These are phyloP conservation scores for Brachystomella parvula DNA, from an alignment of 1,140 invertebrate genomes.

Conservation along the genomic window DNA sequence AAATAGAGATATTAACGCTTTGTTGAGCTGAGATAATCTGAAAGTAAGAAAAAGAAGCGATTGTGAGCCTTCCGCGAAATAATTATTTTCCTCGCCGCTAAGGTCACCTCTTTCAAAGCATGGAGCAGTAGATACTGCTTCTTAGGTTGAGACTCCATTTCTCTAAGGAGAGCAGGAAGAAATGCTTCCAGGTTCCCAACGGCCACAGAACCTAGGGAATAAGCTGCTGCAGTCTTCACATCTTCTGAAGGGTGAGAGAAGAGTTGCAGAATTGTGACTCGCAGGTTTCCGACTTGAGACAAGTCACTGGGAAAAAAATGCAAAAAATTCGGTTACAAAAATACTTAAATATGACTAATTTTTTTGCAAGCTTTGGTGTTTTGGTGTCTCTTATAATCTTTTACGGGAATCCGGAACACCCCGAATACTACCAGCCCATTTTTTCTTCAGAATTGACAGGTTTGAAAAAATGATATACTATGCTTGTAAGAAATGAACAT, in stretches of 20 bases:
- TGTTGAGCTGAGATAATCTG: constrained; percentile 36
- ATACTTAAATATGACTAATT: too few species aligned
- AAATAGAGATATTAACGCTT: constrained; percentile 31
- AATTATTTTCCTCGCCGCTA: neutral
- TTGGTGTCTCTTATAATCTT: too few species aligned
- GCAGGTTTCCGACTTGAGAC: constrained; percentile 63
- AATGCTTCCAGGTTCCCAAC: constrained; percentile 90
- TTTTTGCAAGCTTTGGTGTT: too few species aligned
- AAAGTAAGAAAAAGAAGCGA: constrained; percentile 15
- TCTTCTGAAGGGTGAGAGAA: constrained; percentile 73
- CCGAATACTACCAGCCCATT: too few species aligned
- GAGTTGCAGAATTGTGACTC: constrained; percentile 64
- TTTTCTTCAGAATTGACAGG: too few species aligned
- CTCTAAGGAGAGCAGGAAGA: constrained; percentile 85
- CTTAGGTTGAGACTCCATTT: constrained; percentile 88
- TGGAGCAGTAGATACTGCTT: constrained; percentile 92
- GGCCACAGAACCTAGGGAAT: constrained; percentile 87
- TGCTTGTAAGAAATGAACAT: too few species aligned
- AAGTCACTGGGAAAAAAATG: constrained; percentile 58
- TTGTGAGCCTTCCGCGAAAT: constrained; percentile 2
- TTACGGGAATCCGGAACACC: too few species aligned
- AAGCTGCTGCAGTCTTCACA: constrained; percentile 94
- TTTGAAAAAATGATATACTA: too few species aligned
- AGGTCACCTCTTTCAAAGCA: constrained; percentile 84
- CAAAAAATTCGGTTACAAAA: neutral